Base-by-base conservation (phyloP, 2,888 invertebrate species). In the Molanna angustata region DNA sequence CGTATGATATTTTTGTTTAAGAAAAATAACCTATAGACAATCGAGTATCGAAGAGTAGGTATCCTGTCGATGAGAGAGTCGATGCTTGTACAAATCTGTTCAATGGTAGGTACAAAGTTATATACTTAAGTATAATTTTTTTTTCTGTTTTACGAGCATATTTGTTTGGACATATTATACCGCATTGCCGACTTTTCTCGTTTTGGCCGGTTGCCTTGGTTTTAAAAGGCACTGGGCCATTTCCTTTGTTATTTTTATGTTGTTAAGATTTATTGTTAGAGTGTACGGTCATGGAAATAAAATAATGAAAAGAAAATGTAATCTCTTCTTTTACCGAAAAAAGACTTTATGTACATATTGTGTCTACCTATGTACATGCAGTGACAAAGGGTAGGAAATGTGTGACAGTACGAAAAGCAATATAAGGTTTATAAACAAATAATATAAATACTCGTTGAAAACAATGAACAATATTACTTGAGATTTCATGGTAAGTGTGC, bases 201-300 rank as follows among this genome's bases (percentile, higher is more conserved):
- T 55, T 58, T 58, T 58, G 58, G 58, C 58, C 55, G 44, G 49
- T 52, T 58, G 58, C 58, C 58, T 52, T 47, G 49, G 55, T 22
- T 54, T 58, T 52, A 55, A 58, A 58, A 54, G 58, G 58, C 58
- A 58, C 52, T 52, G 57, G 57, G 52, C 54, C 57, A 50, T 55
- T 58, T 58, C 57, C 55, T 55, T 58, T 58, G 57, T 58, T 55
- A 55, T 55, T 58, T 58, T 58, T 58, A 52, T 55, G 49, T 49
- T 52, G 50, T 52, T 55, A 49, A 58, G 57, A 58, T 58, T 58
- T 58, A 58, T 57, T 58, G 54, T 58, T 44, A 35, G 52, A 42
- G 43, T 52, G 45, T 54, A 55, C 55, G 57, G 54, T 55, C 54
- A 55, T 46, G 32, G 52, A 44, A 49, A 58, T 54, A 47, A 52